These are phyloP conservation scores for Cherax quadricarinatus DNA, from an alignment of 1,140 invertebrate genomes.

Conservation along the genomic window DNA sequence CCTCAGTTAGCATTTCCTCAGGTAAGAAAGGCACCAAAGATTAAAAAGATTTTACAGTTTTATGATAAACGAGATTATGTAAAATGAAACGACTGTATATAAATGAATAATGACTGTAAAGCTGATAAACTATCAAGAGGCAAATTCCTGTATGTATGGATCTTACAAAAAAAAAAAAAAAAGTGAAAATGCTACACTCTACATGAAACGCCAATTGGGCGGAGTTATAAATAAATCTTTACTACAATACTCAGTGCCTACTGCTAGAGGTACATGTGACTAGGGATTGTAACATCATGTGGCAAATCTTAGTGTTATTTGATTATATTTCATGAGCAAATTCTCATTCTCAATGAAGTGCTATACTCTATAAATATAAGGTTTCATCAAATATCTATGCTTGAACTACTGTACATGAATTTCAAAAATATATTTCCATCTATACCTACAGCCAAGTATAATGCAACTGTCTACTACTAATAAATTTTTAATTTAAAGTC, in stretches of 20 bases:
- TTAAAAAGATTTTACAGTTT: not conserved
- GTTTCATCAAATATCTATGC: not conserved
- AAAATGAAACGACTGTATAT: not conserved
- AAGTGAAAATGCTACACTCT: not conserved
- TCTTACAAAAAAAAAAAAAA: not conserved
- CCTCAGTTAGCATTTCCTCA: not conserved
- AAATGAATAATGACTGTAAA: not conserved
- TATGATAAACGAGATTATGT: not conserved
- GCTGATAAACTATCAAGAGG: not conserved
- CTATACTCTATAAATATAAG: not conserved
- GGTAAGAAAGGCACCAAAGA: not conserved
- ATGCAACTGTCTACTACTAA: too few relatives aligned
- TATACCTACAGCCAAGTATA: too few relatives aligned
- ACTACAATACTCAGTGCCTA: constrained; percentile 29
- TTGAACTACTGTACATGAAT: too few relatives aligned
- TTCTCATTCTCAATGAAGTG: constrained; percentile 27
- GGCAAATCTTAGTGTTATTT: constrained; percentile 30
- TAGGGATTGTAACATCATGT: constrained; percentile 41
- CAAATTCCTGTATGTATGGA: not conserved
- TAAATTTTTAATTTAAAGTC: too few relatives aligned
- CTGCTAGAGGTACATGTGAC: constrained; percentile 47
- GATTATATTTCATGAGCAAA: constrained; percentile 35
- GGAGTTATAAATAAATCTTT: constrained; percentile 26
- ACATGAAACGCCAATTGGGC: constrained; percentile 10
- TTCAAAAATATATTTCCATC: too few relatives aligned